Evolutionary conservation across 2,113 vertebrate species (phyloP).

Genomic region (Meriones unguiculatus): DNA sequence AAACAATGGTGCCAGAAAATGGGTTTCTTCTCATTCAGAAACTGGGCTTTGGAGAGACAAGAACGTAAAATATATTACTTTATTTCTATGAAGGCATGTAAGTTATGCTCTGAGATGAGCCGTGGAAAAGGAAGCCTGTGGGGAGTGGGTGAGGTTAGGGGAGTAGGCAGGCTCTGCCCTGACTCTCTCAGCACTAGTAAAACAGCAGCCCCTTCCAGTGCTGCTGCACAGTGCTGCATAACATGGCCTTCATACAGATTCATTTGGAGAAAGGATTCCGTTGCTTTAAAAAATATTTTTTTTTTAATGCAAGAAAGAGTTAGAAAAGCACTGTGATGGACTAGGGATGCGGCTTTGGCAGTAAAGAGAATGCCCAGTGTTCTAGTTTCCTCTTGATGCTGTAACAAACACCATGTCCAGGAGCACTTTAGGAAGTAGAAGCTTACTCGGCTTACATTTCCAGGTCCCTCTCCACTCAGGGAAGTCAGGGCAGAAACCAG

Average conservation of each 20-base stretch:
- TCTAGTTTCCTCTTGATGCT: background rate
- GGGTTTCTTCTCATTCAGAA: slow-evolving; percentile 30
- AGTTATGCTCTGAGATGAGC: background rate
- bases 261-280: background rate
- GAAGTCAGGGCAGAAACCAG: background rate
- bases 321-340: background rate
- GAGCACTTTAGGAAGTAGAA: background rate
- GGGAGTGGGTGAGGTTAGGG: no score
- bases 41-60: background rate
- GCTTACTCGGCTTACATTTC: background rate
- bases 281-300: background rate
- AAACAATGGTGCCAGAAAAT: slow-evolving; percentile 1
- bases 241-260: background rate
- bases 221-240: background rate
- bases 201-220: background rate
- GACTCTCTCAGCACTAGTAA: background rate
- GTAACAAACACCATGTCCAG: background rate
- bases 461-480: background rate
- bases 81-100: background rate
- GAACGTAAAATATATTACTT: background rate
- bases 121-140: background rate
- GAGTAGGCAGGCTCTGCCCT: background rate
- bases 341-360: background rate
- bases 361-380: background rate
- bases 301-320: background rate